Evolutionary conservation across 1,140 invertebrate species (phyloP), one percentile per base, ranked within the genome.

Genomic region (Aphidius ervi): DNA sequence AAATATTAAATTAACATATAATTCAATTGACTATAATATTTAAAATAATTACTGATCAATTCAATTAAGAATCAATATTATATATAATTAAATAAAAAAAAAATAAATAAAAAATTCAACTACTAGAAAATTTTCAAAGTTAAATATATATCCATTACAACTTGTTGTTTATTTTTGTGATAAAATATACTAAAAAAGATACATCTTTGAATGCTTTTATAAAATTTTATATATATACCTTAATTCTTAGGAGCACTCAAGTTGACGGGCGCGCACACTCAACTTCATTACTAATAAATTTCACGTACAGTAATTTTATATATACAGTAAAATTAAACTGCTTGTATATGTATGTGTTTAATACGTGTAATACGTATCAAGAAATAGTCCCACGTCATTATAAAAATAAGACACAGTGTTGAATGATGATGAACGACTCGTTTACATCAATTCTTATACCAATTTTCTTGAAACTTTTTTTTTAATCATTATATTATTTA

Each of bases 241-340:
- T 54, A n/a, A 41, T 10, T 9, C 5, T 10, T 16, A 20, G 47
- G n/a, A 8, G n/a, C 52, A 8, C 31, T 54, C 23, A 31, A 49
- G 16, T 49, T 49, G 8, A 49, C 48, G 48, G 9, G 9, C 45
- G 16, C 45, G 16, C 45, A 46, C 2, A 59, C 56, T 56, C 52
- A 50, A 40, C 52, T 62, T 62, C 66, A 68, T 66, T 67, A 65
- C 64, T 62, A 67, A 69, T 69, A 68, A 54, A 73, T 73, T 73
- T 74, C 61, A 53, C 65, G 65, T 67, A 73, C 62, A 31, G 23
- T 31, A 31, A 31, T 31, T 31, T 31, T 31, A 31, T 31, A 31
- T 31, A 31, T 31, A 31, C 23, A 31, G 23, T 31, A 31, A 31
- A 31, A 31, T 31, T 31, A 31, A 31, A 31, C 4, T 31, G 23